Evolutionary conservation across 2,888 invertebrate species (phyloP).

Genomic region (Netelia inedita): DNA sequence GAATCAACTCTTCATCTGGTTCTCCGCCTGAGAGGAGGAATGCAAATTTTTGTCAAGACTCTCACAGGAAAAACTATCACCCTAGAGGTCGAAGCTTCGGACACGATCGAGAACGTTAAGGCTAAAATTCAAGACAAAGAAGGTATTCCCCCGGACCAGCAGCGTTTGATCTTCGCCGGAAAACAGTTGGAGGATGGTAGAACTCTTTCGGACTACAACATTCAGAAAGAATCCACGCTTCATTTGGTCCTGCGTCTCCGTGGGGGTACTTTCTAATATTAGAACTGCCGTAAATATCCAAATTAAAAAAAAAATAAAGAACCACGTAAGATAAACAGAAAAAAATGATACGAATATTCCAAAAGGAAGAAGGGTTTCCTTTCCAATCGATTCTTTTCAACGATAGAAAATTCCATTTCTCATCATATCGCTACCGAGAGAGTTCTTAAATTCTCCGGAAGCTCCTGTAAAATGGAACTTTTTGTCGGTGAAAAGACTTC

Average conservation of each 20-base stretch:
- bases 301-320: slow-evolving; percentile 1
- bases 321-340: slow-evolving; percentile 29
- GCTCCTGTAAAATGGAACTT: no score
- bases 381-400: slow-evolving; percentile 66
- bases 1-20: slow-evolving; percentile 87
- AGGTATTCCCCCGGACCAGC: slow-evolving; percentile 72
- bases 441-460: no score
- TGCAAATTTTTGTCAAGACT: slow-evolving; percentile 89
- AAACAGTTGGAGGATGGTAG: slow-evolving; percentile 72
- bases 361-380: slow-evolving; percentile 67
- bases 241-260: slow-evolving; percentile 79
- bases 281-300: slow-evolving; percentile 72
- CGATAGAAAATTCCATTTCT: slow-evolving; percentile 60
- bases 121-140: slow-evolving; percentile 86
- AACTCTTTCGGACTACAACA: slow-evolving; percentile 72
- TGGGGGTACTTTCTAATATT: slow-evolving; percentile 86
- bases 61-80: slow-evolving; percentile 87
- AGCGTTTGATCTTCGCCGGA: slow-evolving; percentile 74
- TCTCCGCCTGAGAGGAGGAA: slow-evolving; percentile 88
- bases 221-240: slow-evolving; percentile 73
- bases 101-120: slow-evolving; percentile 88
- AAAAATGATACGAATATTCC: slow-evolving; percentile 32
- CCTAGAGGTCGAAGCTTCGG: slow-evolving; percentile 87
- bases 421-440: no score
- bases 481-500: slow-evolving; percentile 62